These are phyloP conservation scores for Leucophenga montana DNA, from an alignment of 2,888 invertebrate species.

Conservation along the genomic window DNA sequence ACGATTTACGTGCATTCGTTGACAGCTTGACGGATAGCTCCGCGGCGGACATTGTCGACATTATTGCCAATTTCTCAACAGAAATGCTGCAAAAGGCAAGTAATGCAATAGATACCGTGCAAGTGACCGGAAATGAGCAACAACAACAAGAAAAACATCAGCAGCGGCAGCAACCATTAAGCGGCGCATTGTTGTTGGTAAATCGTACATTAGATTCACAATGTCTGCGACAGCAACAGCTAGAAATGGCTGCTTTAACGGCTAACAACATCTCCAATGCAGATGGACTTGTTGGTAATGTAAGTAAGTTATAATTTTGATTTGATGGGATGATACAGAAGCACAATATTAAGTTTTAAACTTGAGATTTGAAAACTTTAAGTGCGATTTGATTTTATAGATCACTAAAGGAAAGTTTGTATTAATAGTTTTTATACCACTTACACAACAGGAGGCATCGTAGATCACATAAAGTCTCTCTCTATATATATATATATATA, in stretches of 20 bases:
- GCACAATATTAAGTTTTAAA: too few relatives aligned
- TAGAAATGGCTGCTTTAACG: slow-evolving; percentile 31
- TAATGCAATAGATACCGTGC: slow-evolving; percentile 47
- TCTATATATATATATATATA: too few relatives aligned
- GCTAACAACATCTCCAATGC: neutral
- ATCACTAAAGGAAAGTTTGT: too few relatives aligned
- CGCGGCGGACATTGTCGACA: slow-evolving; percentile 51
- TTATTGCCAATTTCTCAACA: slow-evolving; percentile 62
- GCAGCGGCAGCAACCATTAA: slow-evolving; percentile 41
- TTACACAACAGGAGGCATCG: too few relatives aligned
- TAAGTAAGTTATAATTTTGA: slow-evolving; percentile 20
- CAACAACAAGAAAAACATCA: slow-evolving; percentile 10
- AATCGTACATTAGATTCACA: slow-evolving; percentile 60
- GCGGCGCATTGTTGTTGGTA: slow-evolving; percentile 40
- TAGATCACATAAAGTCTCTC: too few relatives aligned
- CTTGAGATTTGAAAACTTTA: too few relatives aligned
- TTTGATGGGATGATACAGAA: too few relatives aligned
- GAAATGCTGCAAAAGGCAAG: slow-evolving; percentile 61
- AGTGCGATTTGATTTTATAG: too few relatives aligned
- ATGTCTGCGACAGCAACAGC: slow-evolving; percentile 53
- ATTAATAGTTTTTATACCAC: too few relatives aligned
- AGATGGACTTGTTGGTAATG: slow-evolving; percentile 23
- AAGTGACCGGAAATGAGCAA: neutral
- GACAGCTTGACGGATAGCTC: slow-evolving; percentile 55
- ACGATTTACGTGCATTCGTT: slow-evolving; percentile 58